These are phyloP conservation scores for Anodontia alba DNA, from an alignment of 2,888 invertebrate species.

Conservation along the genomic window DNA sequence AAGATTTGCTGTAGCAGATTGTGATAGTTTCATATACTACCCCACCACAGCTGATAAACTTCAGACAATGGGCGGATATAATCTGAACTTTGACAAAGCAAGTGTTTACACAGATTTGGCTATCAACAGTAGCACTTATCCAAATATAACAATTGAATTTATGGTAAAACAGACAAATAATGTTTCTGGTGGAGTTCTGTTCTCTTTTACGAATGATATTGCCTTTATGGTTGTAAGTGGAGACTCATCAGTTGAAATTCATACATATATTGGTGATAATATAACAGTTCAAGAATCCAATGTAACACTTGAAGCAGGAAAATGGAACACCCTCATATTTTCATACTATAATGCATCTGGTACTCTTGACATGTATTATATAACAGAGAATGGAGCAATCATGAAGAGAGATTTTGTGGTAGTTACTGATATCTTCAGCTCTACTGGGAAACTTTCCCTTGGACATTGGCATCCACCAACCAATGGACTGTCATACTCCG, in stretches of 20 bases:
- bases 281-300: slow-evolving; percentile 44
- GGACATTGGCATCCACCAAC: slow-evolving; percentile 72
- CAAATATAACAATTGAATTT: slow-evolving; percentile 66
- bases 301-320: slow-evolving; percentile 51
- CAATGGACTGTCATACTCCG: slow-evolving; percentile 44
- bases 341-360: slow-evolving; percentile 65
- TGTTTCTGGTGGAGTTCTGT: slow-evolving; percentile 55
- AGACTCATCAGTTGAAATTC: slow-evolving; percentile 49
- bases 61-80: slow-evolving; percentile 68
- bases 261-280: slow-evolving; percentile 38
- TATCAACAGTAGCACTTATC: slow-evolving; percentile 38
- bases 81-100: slow-evolving; percentile 60
- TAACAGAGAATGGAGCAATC: slow-evolving; percentile 60
- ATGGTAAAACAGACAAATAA: slow-evolving; percentile 54
- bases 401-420: slow-evolving; percentile 35
- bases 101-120: slow-evolving; percentile 50
- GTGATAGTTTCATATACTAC: slow-evolving; percentile 66
- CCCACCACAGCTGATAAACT: slow-evolving; percentile 45
- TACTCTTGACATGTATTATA: slow-evolving; percentile 55
- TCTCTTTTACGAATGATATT: slow-evolving; percentile 64
- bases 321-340: slow-evolving; percentile 72
- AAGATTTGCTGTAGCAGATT: slow-evolving; percentile 51
- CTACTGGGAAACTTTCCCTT: slow-evolving; percentile 61
- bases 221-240: slow-evolving; percentile 52
- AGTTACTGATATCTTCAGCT: slow-evolving; percentile 55